Base-by-base conservation (phyloP, 2,797 vertebrate species). In the Pagetopsis macropterus region DNA sequence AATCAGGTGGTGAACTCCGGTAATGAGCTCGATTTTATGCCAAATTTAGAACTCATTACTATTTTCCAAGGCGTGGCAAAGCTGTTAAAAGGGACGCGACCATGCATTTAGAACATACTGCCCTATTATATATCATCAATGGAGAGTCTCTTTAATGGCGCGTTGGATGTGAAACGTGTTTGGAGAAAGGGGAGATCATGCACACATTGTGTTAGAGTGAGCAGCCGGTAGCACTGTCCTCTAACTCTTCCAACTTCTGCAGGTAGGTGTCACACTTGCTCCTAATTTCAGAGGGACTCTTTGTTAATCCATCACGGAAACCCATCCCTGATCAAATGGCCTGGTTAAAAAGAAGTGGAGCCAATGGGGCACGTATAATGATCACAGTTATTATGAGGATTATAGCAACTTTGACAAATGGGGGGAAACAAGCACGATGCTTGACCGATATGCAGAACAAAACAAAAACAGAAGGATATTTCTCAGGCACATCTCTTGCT, bases 1-100 rank as follows among this genome's bases (percentile, higher is more conserved):
- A 96, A 97, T 97, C 96, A 96, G 96, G 94, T 94, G 94, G 91
- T 95, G 96, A 97, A 97, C 96, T 96, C 94, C 91, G 88, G 95
- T 98, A 98, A 98, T 98, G 95, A 98, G 96, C 96, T 96, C 95
- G 96, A 98, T 98, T 98, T 98, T 98, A 97, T 98, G 96, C 96
- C 95, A 96, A 96, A 97, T 98, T 97, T 98, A 96, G 94, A 93
- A 91, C 94, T 96, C 96, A 95, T 96, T 96, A 95, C 95, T 94
- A 94, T 95, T 91, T 92, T 95, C 94, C 82, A 94, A 95, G 94
- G 94, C 93, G 94, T 94, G 87, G 94, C 92, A 87, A 92, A 90
- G 92, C 92, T 92, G 92, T 93, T 92, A 89, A 90, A 93, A 90
- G 81, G 83, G 87, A 90, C 83, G 85, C 91, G 89, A 77, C 87